phyloP scores from a whole-genome alignment of 1,140 invertebrate genomes.

The Carposina sasakii region DNA sequence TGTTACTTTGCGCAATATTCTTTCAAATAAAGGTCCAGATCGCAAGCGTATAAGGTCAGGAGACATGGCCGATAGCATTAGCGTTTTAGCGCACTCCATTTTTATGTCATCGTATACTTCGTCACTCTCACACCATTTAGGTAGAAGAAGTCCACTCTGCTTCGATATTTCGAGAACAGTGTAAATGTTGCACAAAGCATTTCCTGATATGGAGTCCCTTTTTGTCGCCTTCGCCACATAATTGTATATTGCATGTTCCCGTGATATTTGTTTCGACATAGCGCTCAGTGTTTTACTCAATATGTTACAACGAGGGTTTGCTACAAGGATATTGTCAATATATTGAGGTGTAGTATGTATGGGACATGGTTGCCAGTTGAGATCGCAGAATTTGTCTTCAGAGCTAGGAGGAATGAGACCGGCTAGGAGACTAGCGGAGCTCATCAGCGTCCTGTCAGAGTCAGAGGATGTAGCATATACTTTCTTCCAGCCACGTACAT shows the following conservation, averaged over 20 bases:
- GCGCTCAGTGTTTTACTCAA: conserved; percentile 8
- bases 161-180: conserved; percentile 19
- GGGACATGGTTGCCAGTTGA: conserved; percentile 15
- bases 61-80: conserved; percentile 5
- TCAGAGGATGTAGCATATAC: conserved; percentile 21
- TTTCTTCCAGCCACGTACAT: conserved; percentile 2
- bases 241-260: conserved; percentile 7
- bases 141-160: conserved; percentile 14
- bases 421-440: conserved; percentile 13
- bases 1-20: conserved; percentile 1
- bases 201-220: conserved; percentile 2
- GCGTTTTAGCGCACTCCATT: conserved; percentile 12
- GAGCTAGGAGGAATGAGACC: conserved; percentile 15
- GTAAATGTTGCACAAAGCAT: conserved; percentile 13
- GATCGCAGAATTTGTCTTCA: conserved; percentile 3
- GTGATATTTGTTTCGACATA: too few species aligned
- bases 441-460: conserved; percentile 17
- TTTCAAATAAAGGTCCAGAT: conserved; percentile 14
- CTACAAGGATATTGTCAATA: conserved; percentile 13
- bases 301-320: conserved; percentile 14
- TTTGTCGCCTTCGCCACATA: conserved; percentile 13
- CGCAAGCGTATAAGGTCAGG: too few species aligned
- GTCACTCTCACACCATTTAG: conserved; percentile 22
- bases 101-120: conserved; percentile 15
- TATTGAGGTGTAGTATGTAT: conserved; percentile 6